Percentiles rank a stretch among this genome's conserved stretches.
Evolutionary conservation across 2,113 vertebrate genomes (phyloP).

Genomic region (Pavo muticus): DNA sequence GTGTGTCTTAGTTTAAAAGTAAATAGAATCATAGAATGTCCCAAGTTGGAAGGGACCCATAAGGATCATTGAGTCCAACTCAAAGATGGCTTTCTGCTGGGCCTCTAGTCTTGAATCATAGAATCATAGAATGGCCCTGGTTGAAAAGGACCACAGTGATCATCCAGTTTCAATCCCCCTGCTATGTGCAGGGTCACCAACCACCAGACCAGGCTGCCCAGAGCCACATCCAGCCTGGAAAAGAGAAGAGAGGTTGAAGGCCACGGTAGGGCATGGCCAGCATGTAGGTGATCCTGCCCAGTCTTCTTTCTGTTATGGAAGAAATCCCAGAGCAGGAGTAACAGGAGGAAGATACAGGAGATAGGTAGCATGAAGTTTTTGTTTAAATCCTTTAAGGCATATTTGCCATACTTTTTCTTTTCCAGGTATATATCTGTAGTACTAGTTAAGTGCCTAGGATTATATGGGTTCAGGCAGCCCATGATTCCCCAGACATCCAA

Average conservation of each 20-base stretch:
- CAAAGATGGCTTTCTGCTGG: background rate
- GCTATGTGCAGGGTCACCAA: no score
- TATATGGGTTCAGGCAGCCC: background rate
- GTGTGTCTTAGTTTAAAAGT: background rate
- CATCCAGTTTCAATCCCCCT: no score
- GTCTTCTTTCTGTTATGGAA: background rate
- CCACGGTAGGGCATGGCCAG: background rate
- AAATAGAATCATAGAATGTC: no score
- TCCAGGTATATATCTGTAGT: background rate
- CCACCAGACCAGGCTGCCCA: no score
- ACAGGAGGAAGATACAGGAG: background rate
- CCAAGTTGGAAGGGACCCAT: no score
- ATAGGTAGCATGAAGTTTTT: background rate
- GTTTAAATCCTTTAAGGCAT: background rate
- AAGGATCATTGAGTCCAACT: no score
- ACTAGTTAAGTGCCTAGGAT: background rate
- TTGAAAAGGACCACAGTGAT: no score
- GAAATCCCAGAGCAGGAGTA: background rate
- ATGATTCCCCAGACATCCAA: background rate
- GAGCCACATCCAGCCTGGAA: no score
- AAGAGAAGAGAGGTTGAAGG: background rate
- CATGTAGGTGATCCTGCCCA: background rate
- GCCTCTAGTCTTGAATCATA: background rate
- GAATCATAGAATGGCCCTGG: no score
- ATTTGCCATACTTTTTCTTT: background rate